Base-by-base conservation (phyloP, 1,140 invertebrate genomes). In the Conus betulinus region DNA sequence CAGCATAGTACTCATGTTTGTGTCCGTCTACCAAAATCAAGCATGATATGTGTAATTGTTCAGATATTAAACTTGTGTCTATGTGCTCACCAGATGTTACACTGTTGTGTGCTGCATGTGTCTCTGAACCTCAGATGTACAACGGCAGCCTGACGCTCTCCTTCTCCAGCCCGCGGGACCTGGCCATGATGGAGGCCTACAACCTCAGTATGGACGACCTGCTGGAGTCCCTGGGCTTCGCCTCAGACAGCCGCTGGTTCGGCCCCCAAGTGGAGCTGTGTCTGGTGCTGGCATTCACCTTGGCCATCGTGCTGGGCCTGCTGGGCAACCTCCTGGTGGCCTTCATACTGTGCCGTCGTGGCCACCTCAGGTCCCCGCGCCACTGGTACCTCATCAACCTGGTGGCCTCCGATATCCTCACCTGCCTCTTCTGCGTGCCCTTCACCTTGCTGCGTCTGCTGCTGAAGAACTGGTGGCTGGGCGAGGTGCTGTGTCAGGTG, bases 311-410 rank as follows among this genome's bases (percentile, higher is more conserved):
- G 0, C 55, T 93, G 5, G 96, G 95, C 0, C 91, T 96, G 1
- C 85, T 92, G 11, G 93, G 95, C 25, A 96, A 96, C 91, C 53
- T 94, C 6, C 84, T 95, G 5, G 94, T 96, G 13, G 94, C 92
- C 53, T 93, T 94, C 81, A 95, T 95, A 51, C 93, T 95, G 5
- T 90, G 93, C 13, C 87, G 94, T 23, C 94, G 93, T 53, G 91
- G 93, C 55, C 88, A 91, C 67, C 92, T 95, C 90, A 88, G 93
- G 79, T 95, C 95, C 5, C 90, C 94, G 67, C 87, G 94, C 84
- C 94, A 95, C 89, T 93, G 94, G 84, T 89, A 90, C 79, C 91
- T 95, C 57, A 93, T 95, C 4, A 95, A 95, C 90, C 88, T 95
- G 71, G 93, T 95, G n/a, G 78, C 95, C n/a, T 94, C 93, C 23